These are phyloP conservation scores for Elegia similella DNA, from an alignment of 2,888 invertebrate species.

Conservation along the genomic window DNA sequence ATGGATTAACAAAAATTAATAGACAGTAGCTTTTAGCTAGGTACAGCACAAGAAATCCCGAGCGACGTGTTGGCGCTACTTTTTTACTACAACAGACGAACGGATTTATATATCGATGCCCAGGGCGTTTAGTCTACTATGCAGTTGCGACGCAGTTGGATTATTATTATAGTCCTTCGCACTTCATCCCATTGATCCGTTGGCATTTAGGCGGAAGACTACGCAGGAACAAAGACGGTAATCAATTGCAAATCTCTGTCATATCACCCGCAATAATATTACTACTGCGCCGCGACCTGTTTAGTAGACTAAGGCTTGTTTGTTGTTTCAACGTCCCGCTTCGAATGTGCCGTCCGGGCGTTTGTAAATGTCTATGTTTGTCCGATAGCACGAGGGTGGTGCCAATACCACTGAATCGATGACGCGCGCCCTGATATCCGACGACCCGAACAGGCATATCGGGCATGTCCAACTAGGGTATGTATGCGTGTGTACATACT, in stretches of 20 bases:
- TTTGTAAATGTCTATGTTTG: constrained; percentile 81
- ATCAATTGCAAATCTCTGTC: background rate
- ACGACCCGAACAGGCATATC: constrained; percentile 94
- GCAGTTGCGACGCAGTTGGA: background rate
- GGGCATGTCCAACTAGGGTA: constrained; percentile 98
- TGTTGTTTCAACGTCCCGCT: constrained; percentile 33
- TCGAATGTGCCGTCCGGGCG: constrained; percentile 62
- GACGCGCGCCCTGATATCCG: constrained; percentile 97
- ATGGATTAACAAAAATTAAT: constrained; percentile 66
- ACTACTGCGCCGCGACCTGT: background rate
- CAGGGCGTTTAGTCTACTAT: constrained; percentile 25
- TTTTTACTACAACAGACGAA: constrained; percentile 79
- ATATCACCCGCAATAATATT: background rate
- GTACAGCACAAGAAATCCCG: constrained; percentile 43
- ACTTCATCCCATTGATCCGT: background rate
- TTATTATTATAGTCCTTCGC: background rate
- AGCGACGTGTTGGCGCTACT: constrained; percentile 71
- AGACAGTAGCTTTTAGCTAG: constrained; percentile 47
- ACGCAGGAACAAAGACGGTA: background rate
- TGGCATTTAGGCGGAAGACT: background rate
- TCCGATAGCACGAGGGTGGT: constrained; percentile 94
- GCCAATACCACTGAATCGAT: constrained; percentile 96
- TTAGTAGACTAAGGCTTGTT: constrained; percentile 23
- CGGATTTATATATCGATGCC: constrained; percentile 41
- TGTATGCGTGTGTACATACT: constrained; percentile 84